These are phyloP conservation scores for Marisa cornuarietis DNA, from an alignment of 1,140 invertebrate genomes.

Conservation along the genomic window DNA sequence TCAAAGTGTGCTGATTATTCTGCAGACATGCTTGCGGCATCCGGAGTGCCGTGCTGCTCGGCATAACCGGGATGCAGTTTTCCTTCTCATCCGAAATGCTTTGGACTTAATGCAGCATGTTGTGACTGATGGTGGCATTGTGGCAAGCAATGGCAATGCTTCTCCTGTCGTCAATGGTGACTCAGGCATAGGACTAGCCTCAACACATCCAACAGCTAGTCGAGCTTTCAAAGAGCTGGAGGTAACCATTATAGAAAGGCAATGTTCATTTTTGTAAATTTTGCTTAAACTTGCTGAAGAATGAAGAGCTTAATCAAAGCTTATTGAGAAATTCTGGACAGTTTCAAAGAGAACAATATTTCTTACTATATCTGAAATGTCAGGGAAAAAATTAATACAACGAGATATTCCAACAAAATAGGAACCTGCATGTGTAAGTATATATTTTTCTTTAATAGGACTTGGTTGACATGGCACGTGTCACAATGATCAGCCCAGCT, in stretches of 20 bases:
- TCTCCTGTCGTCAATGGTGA: slow-evolving; percentile 58
- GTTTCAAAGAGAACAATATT: too few relatives aligned
- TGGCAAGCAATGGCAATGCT: slow-evolving; percentile 69
- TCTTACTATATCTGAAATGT: not conserved
- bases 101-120: slow-evolving; percentile 98
- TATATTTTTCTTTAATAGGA: slow-evolving; percentile 66
- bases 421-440: slow-evolving; percentile 1
- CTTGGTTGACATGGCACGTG: slow-evolving; percentile 83
- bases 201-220: slow-evolving; percentile 75
- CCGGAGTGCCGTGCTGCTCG: slow-evolving; percentile 91
- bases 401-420: not conserved
- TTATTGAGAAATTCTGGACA: not conserved
- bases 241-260: slow-evolving; percentile 44
- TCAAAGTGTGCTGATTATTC: not conserved
- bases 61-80: slow-evolving; percentile 94
- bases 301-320: too few relatives aligned
- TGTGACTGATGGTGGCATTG: slow-evolving; percentile 72
- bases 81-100: slow-evolving; percentile 84
- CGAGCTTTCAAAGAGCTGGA: slow-evolving; percentile 84
- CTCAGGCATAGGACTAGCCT: slow-evolving; percentile 56
- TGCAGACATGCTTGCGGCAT: slow-evolving; percentile 85
- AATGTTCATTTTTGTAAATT: too few relatives aligned
- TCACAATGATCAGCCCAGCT: slow-evolving; percentile 72
- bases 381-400: too few relatives aligned
- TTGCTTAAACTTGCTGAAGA: too few relatives aligned